Conservation (phyloP, 2,113 vertebrate species). For the Laterallus jamaicensis region DNA sequence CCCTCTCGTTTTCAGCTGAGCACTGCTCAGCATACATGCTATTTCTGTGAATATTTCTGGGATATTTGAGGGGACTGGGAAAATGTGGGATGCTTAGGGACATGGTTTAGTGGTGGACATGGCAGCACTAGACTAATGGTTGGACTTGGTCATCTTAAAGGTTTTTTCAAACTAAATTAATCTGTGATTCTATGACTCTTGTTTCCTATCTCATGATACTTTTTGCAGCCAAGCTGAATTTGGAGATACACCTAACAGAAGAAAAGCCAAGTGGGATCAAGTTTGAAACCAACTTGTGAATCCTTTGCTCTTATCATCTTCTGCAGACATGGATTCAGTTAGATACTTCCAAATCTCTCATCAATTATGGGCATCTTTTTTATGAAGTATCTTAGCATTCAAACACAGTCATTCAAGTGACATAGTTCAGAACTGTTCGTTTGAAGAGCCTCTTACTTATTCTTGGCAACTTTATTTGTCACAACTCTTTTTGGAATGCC, state of each 20-base stretch:
- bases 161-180: too few species aligned
- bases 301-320: not conserved
- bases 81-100: not conserved
- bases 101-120: too few species aligned
- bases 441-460: not conserved
- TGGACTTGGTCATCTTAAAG: too few species aligned
- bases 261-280: not conserved
- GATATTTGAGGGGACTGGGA: not conserved
- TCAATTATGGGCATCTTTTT: not conserved
- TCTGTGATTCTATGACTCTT: not conserved
- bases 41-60: not conserved
- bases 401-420: not conserved
- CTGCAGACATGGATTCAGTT: not conserved
- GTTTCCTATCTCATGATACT: not conserved
- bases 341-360: not conserved
- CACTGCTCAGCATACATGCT: not conserved
- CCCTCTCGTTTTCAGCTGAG: not conserved
- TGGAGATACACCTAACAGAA: not conserved
- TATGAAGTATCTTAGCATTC: not conserved
- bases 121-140: too few species aligned
- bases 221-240: not conserved
- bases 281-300: not conserved
- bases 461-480: constrained; percentile 32
- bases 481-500: not conserved
- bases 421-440: not conserved